A percentile compares a stretch with the other conserved stretches of the same genome.
Conservation (phyloP, 2,888 invertebrate genomes). For the Yponomeuta plumbellus region DNA sequence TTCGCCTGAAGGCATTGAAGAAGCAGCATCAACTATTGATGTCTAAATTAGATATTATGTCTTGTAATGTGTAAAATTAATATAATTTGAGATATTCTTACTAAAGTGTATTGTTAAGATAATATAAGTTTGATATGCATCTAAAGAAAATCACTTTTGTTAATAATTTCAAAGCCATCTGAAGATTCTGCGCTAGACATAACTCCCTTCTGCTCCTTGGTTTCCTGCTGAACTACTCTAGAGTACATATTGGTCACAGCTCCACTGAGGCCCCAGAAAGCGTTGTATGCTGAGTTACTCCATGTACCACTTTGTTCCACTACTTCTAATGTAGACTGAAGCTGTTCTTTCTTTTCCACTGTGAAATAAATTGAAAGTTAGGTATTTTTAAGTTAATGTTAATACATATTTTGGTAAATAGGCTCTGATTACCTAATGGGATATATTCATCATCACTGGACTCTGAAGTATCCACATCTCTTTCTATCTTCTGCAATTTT, state of each 20-base stretch:
- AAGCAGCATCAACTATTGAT: slow-evolving; percentile 66
- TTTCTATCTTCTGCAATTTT: slow-evolving; percentile 54
- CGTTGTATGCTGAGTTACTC: slow-evolving; percentile 57
- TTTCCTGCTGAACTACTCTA: slow-evolving; percentile 30
- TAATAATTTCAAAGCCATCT: slow-evolving; percentile 71
- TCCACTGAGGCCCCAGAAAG: slow-evolving; percentile 55
- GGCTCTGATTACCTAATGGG: slow-evolving; percentile 46
- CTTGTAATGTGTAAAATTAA: slow-evolving; percentile 41
- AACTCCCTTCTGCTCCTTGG: slow-evolving; percentile 41
- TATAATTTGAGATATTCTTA: slow-evolving; percentile 3
- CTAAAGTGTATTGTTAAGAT: background rate
- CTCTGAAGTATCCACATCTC: slow-evolving; percentile 59
- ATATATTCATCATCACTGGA: slow-evolving; percentile 72
- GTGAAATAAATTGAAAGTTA: slow-evolving; percentile 29
- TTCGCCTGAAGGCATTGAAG: slow-evolving; percentile 62
- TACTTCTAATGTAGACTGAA: slow-evolving; percentile 52
- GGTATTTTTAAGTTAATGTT: background rate
- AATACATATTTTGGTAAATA: background rate
- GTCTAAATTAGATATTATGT: slow-evolving; percentile 57
- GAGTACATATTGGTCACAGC: slow-evolving; percentile 47
- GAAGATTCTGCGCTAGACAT: slow-evolving; percentile 60
- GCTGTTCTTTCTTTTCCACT: slow-evolving; percentile 50
- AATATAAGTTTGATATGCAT: slow-evolving; percentile 7
- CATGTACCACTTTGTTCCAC: slow-evolving; percentile 47
- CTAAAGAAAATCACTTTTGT: slow-evolving; percentile 58